Conservation (phyloP, 35 echinoderm and acorn worm genomes). For the Diadema setosum region DNA sequence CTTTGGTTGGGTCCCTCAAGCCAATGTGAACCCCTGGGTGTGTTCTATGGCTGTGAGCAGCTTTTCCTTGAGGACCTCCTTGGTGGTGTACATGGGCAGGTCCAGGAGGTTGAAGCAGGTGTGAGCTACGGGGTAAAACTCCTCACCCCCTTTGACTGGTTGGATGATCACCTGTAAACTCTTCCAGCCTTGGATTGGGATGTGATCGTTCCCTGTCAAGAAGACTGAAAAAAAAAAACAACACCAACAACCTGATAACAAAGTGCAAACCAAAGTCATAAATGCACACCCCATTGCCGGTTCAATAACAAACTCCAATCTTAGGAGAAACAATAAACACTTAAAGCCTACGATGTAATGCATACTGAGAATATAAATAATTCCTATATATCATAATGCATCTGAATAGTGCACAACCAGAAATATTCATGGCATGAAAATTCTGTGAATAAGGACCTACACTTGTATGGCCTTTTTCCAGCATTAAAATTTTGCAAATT, state of each 20-base stretch:
- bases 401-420: too few species aligned
- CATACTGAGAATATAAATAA: too few species aligned
- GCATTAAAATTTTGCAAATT: too few species aligned
- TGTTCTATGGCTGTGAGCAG: conserved; percentile 67
- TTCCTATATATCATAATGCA: too few species aligned
- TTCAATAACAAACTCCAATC: too few species aligned
- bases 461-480: too few species aligned
- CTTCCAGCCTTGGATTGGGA: conserved; percentile 89
- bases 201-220: conserved; percentile 87
- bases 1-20: neutral
- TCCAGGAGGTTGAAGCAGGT: conserved; percentile 97
- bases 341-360: too few species aligned
- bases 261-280: neutral
- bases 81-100: conserved; percentile 63
- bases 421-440: too few species aligned
- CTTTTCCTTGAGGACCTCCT: conserved; percentile 67
- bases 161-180: conserved; percentile 65
- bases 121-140: conserved; percentile 87
- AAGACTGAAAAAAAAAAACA: conserved; percentile 53
- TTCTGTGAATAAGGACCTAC: too few species aligned
- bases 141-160: conserved; percentile 45
- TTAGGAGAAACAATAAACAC: too few species aligned
- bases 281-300: too few species aligned
- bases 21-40: conserved; percentile 75
- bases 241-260: neutral